These are phyloP conservation scores for Zaprionus tsacasi DNA, from an alignment of 1,140 invertebrate genomes.

Conservation along the genomic window DNA sequence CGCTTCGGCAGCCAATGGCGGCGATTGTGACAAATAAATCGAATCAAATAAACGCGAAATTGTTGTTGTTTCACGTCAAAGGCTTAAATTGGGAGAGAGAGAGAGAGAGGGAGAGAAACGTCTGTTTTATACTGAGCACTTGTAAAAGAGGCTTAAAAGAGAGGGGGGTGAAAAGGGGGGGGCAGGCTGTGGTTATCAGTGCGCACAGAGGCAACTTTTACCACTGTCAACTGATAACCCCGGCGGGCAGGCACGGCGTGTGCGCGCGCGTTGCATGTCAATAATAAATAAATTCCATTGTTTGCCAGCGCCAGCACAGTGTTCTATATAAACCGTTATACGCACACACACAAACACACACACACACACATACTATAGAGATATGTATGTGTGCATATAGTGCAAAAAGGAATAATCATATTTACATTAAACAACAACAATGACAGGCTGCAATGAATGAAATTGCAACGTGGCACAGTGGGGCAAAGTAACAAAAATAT, in stretches of 20 bases:
- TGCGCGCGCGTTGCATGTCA: slow-evolving; percentile 47
- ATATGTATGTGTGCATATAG: slow-evolving; percentile 15
- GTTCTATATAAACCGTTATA: slow-evolving; percentile 31
- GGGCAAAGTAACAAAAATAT: background rate
- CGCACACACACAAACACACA: slow-evolving; percentile 23
- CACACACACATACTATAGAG: slow-evolving; percentile 9
- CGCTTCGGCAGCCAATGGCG: slow-evolving; percentile 37
- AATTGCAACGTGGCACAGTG: slow-evolving; percentile 31
- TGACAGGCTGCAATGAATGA: slow-evolving; percentile 44
- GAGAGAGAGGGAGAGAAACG: background rate
- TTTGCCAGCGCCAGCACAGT: slow-evolving; percentile 49
- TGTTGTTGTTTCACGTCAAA: slow-evolving; percentile 48
- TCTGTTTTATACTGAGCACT: slow-evolving; percentile 7
- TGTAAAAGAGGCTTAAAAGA: slow-evolving; percentile 4
- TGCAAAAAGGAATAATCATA: slow-evolving; percentile 72
- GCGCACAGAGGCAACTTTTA: slow-evolving; percentile 50
- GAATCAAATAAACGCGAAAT: slow-evolving; percentile 56
- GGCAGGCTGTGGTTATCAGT: slow-evolving; percentile 64
- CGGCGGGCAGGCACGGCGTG: slow-evolving; percentile 28
- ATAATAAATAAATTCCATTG: slow-evolving; percentile 81
- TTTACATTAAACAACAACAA: slow-evolving; percentile 73
- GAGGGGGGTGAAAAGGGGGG: background rate
- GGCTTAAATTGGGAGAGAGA: slow-evolving; percentile 43
- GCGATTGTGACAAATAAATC: slow-evolving; percentile 44
- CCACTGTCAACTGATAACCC: slow-evolving; percentile 73